Percentiles rank a stretch among this genome's conserved stretches.
Evolutionary conservation across 2,797 vertebrate species (phyloP).

Genomic region (Cirrhinus molitorella): DNA sequence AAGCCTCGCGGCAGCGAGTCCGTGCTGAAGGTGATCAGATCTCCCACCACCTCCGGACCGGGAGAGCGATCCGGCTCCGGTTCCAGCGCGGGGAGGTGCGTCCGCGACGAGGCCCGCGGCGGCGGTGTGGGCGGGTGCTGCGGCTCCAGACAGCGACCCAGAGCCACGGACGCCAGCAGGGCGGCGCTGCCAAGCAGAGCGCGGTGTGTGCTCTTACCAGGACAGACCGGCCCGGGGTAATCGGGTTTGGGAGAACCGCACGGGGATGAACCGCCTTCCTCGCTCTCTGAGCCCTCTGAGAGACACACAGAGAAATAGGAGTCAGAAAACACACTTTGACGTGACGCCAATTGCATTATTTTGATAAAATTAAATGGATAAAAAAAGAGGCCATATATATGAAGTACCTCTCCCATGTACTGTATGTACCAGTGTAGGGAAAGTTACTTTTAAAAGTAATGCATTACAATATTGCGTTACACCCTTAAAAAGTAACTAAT

Average conservation of each 20-base stretch:
- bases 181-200: constrained; percentile 81
- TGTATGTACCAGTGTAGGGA: too few relatives aligned
- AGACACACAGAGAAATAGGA: not conserved
- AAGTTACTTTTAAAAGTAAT: too few relatives aligned
- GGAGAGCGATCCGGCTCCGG: constrained; percentile 59
- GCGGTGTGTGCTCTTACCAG: constrained; percentile 80
- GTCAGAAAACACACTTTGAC: too few relatives aligned
- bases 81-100: constrained; percentile 67
- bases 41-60: constrained; percentile 64
- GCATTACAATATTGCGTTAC: too few relatives aligned
- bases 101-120: constrained; percentile 76
- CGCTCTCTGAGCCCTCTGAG: constrained; percentile 72
- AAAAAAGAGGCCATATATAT: too few relatives aligned
- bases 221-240: constrained; percentile 56
- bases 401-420: too few relatives aligned
- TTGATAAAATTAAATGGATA: too few relatives aligned
- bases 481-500: too few relatives aligned
- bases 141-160: constrained; percentile 81
- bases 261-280: constrained; percentile 74
- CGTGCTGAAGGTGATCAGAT: constrained; percentile 76
- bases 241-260: constrained; percentile 77
- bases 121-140: constrained; percentile 63
- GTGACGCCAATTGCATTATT: too few relatives aligned
- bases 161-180: constrained; percentile 84
- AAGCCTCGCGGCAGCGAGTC: constrained; percentile 66